Percentiles rank a stretch among this genome's conserved stretches.
These are phyloP conservation scores for Criorhina ranunculi DNA, from an alignment of 2,888 invertebrate genomes.

Conservation along the genomic window DNA sequence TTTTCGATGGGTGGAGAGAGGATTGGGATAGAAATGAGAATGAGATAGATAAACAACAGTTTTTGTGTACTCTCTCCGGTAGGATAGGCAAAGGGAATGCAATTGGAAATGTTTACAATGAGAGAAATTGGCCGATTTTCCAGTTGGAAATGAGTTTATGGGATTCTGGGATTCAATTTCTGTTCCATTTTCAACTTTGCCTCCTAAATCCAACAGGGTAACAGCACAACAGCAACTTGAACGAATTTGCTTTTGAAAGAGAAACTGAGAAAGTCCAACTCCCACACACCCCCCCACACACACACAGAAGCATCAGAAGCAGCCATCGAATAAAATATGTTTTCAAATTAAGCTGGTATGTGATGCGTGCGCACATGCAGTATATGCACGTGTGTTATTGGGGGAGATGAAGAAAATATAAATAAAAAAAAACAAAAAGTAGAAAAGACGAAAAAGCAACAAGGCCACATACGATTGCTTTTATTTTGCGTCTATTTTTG, in stretches of 20 bases:
- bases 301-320: neutral
- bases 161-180: constrained; percentile 10
- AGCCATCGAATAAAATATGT: constrained; percentile 11
- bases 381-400: constrained; percentile 63
- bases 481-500: constrained; percentile 70
- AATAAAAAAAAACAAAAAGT: constrained; percentile 38
- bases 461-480: constrained; percentile 72
- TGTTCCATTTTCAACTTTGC: neutral
- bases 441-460: constrained; percentile 60
- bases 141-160: constrained; percentile 31
- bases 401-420: constrained; percentile 27
- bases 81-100: neutral
- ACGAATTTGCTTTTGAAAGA: constrained; percentile 54
- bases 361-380: constrained; percentile 72
- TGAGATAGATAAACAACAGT: too few species aligned
- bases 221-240: too few species aligned
- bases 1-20: neutral
- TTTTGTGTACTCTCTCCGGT: neutral
- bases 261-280: constrained; percentile 8
- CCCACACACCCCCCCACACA: neutral
- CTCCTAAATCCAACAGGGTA: too few species aligned
- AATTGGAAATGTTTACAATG: constrained; percentile 46
- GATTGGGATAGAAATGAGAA: too few species aligned
- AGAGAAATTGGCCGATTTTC: neutral
- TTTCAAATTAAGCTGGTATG: constrained; percentile 29